Evolutionary conservation across 2,888 invertebrate species (phyloP).

Genomic region (Nephrocerus scutellatus): DNA sequence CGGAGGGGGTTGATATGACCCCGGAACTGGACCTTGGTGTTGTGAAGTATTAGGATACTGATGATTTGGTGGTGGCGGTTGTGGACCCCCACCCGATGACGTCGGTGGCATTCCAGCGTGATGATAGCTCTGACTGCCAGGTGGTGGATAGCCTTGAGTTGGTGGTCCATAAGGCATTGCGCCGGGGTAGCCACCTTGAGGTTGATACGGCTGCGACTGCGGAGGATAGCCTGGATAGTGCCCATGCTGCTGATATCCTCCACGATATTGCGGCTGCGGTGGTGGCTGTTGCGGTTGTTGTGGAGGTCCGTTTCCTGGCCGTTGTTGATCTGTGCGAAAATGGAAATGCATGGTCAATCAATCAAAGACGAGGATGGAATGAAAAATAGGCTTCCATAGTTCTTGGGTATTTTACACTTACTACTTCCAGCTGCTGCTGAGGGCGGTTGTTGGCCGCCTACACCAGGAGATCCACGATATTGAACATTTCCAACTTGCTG

Average conservation of each 20-base stretch:
- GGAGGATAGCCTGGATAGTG: slow-evolving; percentile 51
- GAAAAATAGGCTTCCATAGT: not conserved
- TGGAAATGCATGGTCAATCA: not conserved
- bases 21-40: slow-evolving; percentile 47
- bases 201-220: slow-evolving; percentile 53
- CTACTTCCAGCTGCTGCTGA: slow-evolving; percentile 28
- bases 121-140: slow-evolving; percentile 54
- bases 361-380: not conserved
- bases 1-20: slow-evolving; percentile 48
- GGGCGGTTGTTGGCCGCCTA: slow-evolving; percentile 20
- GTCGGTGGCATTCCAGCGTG: slow-evolving; percentile 48
- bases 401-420: slow-evolving; percentile 30
- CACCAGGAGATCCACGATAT: slow-evolving; percentile 29
- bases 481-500: slow-evolving; percentile 26
- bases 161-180: slow-evolving; percentile 41
- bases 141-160: slow-evolving; percentile 52
- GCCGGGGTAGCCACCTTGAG: slow-evolving; percentile 53
- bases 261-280: slow-evolving; percentile 52
- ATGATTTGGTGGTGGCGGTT: slow-evolving; percentile 44
- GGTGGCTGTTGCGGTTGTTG: slow-evolving; percentile 55
- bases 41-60: slow-evolving; percentile 49
- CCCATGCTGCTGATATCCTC: slow-evolving; percentile 51
- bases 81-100: slow-evolving; percentile 38
- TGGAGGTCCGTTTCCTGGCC: slow-evolving; percentile 46
- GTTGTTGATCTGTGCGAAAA: slow-evolving; percentile 49